Base-by-base conservation (phyloP, 2,888 invertebrate species). In the Oxytorus armatus region DNA sequence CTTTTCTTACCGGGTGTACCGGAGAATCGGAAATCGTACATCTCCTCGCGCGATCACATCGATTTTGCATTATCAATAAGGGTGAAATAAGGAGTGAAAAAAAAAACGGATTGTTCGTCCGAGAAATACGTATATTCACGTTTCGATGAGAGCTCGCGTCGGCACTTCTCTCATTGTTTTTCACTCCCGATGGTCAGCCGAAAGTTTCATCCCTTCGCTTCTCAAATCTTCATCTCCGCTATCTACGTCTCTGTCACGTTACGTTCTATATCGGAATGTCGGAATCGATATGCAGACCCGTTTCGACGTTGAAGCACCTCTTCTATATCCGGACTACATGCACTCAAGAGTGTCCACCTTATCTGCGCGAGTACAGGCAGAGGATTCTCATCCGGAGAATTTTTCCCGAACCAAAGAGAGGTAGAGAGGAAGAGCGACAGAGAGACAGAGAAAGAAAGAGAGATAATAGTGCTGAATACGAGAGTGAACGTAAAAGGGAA, bases 1-100 rank as follows among this genome's bases (percentile, higher is more conserved):
- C 84, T 85, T 85, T 82, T 70, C 68, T 73, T 79, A 77, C 57
- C 73, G 70, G 75, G 39, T 1, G 25, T 36, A 39, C 14, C 16
- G 14, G 39, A n/a, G 70, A 65, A 66, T 74, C 77, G 72, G 77
- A 68, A 77, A 74, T 76, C 29, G 7, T 49, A 63, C 33, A 39
- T 39, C 1, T 8, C 39, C 29, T 29, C 29, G 3, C 5, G 3
- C 29, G 29, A 29, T 29, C n/a, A n/a, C n/a, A n/a, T n/a, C n/a
- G n/a, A n/a, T n/a, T n/a, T n/a, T n/a, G n/a, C n/a, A n/a, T n/a
- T n/a, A n/a, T n/a, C n/a, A n/a, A n/a, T n/a, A n/a, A n/a, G n/a
- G n/a, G n/a, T n/a, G n/a, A n/a, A n/a, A n/a, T n/a, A n/a, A n/a
- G n/a, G n/a, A n/a, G n/a, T n/a, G n/a, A n/a, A n/a, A n/a, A n/a